These are phyloP conservation scores for Coreoperca whiteheadi DNA, from an alignment of 2,113 vertebrate species.

Conservation along the genomic window DNA sequence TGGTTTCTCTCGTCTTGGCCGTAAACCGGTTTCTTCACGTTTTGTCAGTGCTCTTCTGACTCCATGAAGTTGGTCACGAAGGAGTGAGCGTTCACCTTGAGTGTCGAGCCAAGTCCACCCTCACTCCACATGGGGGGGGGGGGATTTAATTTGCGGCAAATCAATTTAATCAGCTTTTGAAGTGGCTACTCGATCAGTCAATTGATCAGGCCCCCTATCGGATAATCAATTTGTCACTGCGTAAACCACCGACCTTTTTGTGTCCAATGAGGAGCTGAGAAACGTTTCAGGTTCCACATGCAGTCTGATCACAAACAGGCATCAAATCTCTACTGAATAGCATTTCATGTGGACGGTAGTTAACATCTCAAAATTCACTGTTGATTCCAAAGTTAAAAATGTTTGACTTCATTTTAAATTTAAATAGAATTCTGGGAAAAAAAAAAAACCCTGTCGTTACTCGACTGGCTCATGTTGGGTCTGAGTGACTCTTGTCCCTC, in stretches of 20 bases:
- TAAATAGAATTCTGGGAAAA: background rate
- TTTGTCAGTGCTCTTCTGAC: background rate
- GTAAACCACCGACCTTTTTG: slow-evolving; percentile 33
- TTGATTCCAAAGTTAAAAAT: background rate
- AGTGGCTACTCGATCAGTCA: background rate
- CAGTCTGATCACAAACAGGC: background rate
- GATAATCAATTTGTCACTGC: slow-evolving; percentile 38
- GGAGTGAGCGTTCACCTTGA: slow-evolving; percentile 23
- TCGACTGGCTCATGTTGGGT: background rate
- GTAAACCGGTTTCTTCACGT: background rate
- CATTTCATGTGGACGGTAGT: background rate
- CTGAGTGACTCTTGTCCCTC: slow-evolving; percentile 32
- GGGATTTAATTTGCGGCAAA: slow-evolving; percentile 14
- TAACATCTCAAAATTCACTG: background rate
- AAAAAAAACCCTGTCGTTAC: background rate
- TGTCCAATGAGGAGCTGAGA: slow-evolving; percentile 16
- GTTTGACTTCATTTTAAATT: background rate
- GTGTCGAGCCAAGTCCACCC: slow-evolving; percentile 16
- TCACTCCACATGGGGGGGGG: background rate
- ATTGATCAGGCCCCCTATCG: slow-evolving; percentile 45
- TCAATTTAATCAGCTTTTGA: slow-evolving; percentile 15
- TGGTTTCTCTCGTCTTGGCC: background rate
- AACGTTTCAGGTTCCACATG: background rate
- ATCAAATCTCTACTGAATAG: background rate
- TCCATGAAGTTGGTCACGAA: background rate